Evolutionary conservation across 2,113 vertebrate species (phyloP).

Genomic region (Clarias gariepinus): DNA sequence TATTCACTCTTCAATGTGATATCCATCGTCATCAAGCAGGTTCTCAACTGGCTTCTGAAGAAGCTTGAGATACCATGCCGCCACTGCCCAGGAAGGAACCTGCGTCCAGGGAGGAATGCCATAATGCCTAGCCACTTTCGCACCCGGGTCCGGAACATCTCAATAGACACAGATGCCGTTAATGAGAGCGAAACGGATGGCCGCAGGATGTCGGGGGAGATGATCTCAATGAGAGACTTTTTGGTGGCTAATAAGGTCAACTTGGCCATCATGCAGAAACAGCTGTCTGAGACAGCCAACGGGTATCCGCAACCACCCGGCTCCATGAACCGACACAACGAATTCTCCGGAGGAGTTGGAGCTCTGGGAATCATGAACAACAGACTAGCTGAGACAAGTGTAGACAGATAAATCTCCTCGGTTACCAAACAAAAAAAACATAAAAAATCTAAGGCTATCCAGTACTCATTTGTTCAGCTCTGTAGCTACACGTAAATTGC

Average conservation of each 20-base stretch:
- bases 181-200: slow-evolving; percentile 87
- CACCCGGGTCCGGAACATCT: slow-evolving; percentile 73
- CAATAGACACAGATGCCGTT: slow-evolving; percentile 84
- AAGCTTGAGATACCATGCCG: slow-evolving; percentile 77
- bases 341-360: slow-evolving; percentile 90
- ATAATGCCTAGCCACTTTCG: slow-evolving; percentile 83
- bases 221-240: slow-evolving; percentile 96
- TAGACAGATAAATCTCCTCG: slow-evolving; percentile 77
- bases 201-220: slow-evolving; percentile 89
- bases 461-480: neutral
- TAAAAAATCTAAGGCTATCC: neutral
- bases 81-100: slow-evolving; percentile 74
- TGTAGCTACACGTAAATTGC: slow-evolving; percentile 33
- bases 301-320: slow-evolving; percentile 77
- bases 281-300: slow-evolving; percentile 87
- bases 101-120: slow-evolving; percentile 78
- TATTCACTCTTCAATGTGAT: slow-evolving; percentile 98
- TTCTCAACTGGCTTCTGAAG: slow-evolving; percentile 92
- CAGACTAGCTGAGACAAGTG: slow-evolving; percentile 90
- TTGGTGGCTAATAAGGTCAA: slow-evolving; percentile 90
- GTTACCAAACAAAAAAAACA: neutral
- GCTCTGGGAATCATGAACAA: slow-evolving; percentile 97
- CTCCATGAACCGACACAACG: slow-evolving; percentile 76
- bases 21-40: slow-evolving; percentile 96
- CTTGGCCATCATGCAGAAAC: slow-evolving; percentile 92